Evolutionary conservation across 2,113 vertebrate species (phyloP).

Genomic region (Myiagra hebetior): DNA sequence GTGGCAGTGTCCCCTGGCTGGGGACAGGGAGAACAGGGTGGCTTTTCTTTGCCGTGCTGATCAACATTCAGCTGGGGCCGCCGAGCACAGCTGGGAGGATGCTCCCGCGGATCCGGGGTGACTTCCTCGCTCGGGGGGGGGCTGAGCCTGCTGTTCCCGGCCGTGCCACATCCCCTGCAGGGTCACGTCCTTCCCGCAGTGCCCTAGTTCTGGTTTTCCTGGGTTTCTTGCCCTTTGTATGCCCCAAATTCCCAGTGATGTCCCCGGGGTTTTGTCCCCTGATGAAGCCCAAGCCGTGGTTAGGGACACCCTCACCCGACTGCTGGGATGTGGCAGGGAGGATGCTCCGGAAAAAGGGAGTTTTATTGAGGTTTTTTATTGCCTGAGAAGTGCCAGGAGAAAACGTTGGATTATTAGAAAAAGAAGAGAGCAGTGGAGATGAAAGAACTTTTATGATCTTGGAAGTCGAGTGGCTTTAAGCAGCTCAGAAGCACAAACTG

Average conservation of each 20-base stretch:
- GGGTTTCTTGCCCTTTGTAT: not conserved
- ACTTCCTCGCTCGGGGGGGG: not conserved
- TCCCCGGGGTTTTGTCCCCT: not conserved
- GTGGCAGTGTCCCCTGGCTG: not conserved
- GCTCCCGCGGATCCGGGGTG: not conserved
- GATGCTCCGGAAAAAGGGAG: not conserved
- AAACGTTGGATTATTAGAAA: not conserved
- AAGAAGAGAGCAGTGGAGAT: not conserved
- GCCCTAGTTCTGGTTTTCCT: not conserved
- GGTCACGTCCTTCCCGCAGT: not conserved
- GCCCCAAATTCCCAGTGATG: not conserved
- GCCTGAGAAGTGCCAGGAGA: not conserved
- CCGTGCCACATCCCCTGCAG: not conserved
- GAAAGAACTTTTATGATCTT: not conserved
- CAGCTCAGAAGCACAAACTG: not conserved
- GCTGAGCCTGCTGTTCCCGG: not conserved
- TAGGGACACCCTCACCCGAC: not conserved
- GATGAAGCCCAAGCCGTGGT: accelerated
- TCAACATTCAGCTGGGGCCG: not conserved
- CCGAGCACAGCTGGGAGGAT: slow-evolving; percentile 27
- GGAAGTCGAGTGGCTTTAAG: not conserved
- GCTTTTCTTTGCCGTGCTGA: not conserved
- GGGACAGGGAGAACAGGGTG: not conserved
- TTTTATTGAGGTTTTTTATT: not conserved
- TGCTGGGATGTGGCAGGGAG: not conserved